phyloP scores from a whole-genome alignment of 2,113 vertebrate species.

The Dromas ardeola region DNA sequence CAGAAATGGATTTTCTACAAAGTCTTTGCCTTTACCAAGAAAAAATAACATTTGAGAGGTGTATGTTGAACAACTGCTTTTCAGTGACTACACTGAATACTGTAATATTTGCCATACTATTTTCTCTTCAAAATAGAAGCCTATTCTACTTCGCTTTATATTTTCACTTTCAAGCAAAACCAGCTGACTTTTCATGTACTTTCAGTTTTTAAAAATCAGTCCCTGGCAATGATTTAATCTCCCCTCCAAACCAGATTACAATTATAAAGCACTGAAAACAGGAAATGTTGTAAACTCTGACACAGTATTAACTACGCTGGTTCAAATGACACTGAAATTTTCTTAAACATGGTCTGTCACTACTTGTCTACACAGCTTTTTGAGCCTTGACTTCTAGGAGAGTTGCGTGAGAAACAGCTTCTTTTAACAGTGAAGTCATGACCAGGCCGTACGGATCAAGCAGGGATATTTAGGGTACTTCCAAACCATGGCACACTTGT shows the following conservation, averaged over 20 bases:
- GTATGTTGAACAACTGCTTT: background rate
- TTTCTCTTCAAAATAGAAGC: constrained; percentile 7
- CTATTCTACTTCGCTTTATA: background rate
- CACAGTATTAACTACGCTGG: background rate
- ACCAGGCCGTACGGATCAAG: background rate
- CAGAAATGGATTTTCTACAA: background rate
- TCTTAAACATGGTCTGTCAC: background rate
- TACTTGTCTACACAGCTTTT: background rate
- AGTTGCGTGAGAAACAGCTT: background rate
- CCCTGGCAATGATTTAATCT: constrained; percentile 28
- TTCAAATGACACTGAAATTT: constrained; percentile 19
- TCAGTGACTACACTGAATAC: background rate
- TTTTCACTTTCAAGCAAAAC: constrained; percentile 43
- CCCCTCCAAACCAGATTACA: constrained; percentile 40
- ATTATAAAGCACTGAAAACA: constrained; percentile 38
- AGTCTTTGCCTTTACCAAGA: background rate
- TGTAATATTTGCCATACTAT: background rate
- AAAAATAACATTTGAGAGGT: background rate
- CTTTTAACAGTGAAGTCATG: background rate
- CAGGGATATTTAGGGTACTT: background rate
- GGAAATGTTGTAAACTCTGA: constrained; percentile 52
- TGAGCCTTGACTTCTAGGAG: background rate
- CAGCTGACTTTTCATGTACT: background rate
- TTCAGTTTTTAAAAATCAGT: constrained; percentile 14
- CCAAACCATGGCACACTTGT: background rate